Base-by-base conservation (phyloP, 2,113 vertebrate species). In the Jaculus jaculus region DNA sequence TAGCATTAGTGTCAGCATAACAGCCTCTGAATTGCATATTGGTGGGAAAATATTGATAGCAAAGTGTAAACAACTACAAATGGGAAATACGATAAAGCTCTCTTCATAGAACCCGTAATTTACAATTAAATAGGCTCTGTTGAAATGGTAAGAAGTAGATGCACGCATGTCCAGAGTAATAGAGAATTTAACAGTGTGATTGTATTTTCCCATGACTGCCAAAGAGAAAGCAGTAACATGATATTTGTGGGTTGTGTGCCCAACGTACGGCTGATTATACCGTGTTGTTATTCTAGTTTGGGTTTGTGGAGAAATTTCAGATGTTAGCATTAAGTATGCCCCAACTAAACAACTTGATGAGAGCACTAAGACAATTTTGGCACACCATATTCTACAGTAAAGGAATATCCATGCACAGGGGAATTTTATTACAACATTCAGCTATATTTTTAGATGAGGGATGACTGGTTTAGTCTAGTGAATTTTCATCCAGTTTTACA, bases 41-140 rank as follows among this genome's bases (percentile, higher is more conserved):
- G 96, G 97, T 97, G 92, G 95, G 95, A 89, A 97, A 97, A 98
- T 97, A 96, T 96, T 96, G 94, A 97, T 96, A 96, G 90, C 95
- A 96, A 97, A 97, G 93, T 96, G 74, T 97, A 97, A 98, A 98
- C 97, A 97, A 97, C 96, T 92, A 95, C 97, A 97, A 97, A 97
- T 94, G 93, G 93, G 97, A 98, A 96, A 89, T 28, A 61, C 90
- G 93, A 93, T 96, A 97, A 80, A 96, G 37, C 81, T 97, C 87
- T 97, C 92, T 94, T 96, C 84, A 74, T 93, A 94, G 94, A 95
- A 96, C 96, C 87, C 7, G 5, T 96, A 97, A 98, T 96, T 97
- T 97, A 97, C 94, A 95, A 97, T 96, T 96, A 97, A 97, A 95
- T 71, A 97, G 91, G 93, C 92, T 96, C 96, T 94, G 84, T 23